phyloP scores from a whole-genome alignment of 2,797 vertebrate genomes.

The Margarornis squamiger region DNA sequence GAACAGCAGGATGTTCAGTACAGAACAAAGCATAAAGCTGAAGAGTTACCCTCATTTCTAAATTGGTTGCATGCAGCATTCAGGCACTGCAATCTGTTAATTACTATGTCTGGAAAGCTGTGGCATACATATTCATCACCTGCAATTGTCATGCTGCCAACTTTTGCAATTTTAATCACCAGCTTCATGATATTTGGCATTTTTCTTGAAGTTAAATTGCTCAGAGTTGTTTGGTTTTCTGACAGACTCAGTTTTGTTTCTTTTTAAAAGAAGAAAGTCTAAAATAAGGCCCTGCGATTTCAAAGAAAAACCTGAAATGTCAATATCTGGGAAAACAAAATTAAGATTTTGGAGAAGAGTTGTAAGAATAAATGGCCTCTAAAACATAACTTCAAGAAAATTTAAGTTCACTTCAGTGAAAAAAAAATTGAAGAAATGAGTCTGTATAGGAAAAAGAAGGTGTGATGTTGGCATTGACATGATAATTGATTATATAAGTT shows the following conservation, averaged over 20 bases:
- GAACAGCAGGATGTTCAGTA: not conserved
- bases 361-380: not conserved
- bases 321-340: not conserved
- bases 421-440: not conserved
- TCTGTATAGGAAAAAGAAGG: not conserved
- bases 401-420: not conserved
- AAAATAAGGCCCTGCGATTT: not conserved
- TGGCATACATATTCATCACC: constrained; percentile 61
- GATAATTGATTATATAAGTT: not conserved
- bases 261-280: not conserved
- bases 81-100: constrained; percentile 46
- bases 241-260: not conserved
- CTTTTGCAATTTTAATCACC: constrained; percentile 44
- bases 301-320: not conserved
- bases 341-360: not conserved
- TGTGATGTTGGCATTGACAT: not conserved
- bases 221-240: constrained; percentile 25
- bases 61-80: constrained; percentile 28
- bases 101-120: constrained; percentile 46
- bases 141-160: constrained; percentile 44
- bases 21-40: not conserved
- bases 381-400: not conserved
- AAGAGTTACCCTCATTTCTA: constrained; percentile 7
- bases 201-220: constrained; percentile 34
- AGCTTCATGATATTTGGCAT: constrained; percentile 9